Evolutionary conservation across 2,113 vertebrate genomes (phyloP), one percentile per base, ranked within the genome.

Genomic region (Hiodon alosoides): DNA sequence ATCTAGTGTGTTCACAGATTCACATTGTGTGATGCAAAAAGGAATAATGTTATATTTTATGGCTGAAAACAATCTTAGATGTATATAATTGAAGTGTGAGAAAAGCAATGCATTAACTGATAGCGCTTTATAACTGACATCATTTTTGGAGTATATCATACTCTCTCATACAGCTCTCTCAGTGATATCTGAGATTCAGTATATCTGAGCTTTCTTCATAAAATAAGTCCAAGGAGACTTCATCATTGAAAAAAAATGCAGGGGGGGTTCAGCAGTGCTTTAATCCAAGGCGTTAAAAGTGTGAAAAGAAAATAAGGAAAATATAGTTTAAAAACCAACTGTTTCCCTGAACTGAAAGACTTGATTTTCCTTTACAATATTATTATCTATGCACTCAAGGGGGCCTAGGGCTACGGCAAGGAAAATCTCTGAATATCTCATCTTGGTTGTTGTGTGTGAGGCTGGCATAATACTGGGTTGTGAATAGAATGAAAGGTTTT

Each of bases 401-500:
- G 91, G 90, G 85, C 84, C 82, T 86, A 86, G 90, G 89, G 86
- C 89, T 89, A 83, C 85, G 88, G 87, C 86, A 85, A 86, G 84
- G 89, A 87, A 90, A 86, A 88, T 88, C 86, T 87, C 86, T 86
- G 81, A 86, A 92, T 90, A 82, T 84, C 87, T 81, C 85, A 87
- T 89, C 87, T 89, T 86, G 83, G 81, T 85, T 87, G 88, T 87
- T 87, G 85, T 86, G 86, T 87, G 86, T 85, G 76, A 78, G 84
- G 80, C 85, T 90, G 89, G 89, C 88, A 93, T 92, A 92, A 92
- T 93, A 90, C 93, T 91, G 91, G 90, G 93, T 92, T 89, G 89
- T 91, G 79, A 89, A 89, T 87, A 95, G 92, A 95, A 94, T 91
- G 90, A 90, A 87, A 88, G 93, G 92, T 94, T 95, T 95, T 96